Conservation (phyloP, 2,888 invertebrate genomes). For the Aspidiotus destructor region DNA sequence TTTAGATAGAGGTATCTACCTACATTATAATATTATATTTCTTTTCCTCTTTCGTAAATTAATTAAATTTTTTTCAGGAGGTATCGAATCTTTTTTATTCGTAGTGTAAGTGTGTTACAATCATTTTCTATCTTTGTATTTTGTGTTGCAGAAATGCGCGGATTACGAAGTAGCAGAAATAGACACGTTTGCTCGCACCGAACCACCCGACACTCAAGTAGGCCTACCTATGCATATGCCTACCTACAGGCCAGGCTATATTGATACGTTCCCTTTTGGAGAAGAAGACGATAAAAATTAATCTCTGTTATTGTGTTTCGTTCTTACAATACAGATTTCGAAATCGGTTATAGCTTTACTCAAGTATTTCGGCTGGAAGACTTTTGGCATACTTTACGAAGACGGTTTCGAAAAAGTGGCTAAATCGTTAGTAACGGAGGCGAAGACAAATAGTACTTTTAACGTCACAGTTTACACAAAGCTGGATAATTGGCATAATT, state of each 20-base stretch:
- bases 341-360: constrained; percentile 88
- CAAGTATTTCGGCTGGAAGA: constrained; percentile 84
- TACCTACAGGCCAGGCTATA: not conserved
- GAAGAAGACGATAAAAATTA: not conserved
- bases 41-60: not conserved
- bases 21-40: too few species aligned
- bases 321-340: constrained; percentile 55
- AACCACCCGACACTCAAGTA: constrained; percentile 88
- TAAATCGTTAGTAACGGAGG: constrained; percentile 65
- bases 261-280: too few species aligned
- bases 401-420: constrained; percentile 74
- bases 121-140: too few species aligned
- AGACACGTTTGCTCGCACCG: constrained; percentile 85
- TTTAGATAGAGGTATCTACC: too few species aligned
- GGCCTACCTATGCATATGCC: too few species aligned
- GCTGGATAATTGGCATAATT: constrained; percentile 61
- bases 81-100: not conserved
- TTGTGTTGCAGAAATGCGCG: constrained; percentile 70
- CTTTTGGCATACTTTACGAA: constrained; percentile 81
- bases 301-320: constrained; percentile 28
- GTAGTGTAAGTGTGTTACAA: not conserved
- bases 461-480: constrained; percentile 49
- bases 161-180: constrained; percentile 78
- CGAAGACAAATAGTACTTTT: constrained; percentile 67
- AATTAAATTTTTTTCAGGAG: too few species aligned